These are phyloP conservation scores for Metacarcinus magister DNA, from an alignment of 2,888 invertebrate genomes.

Conservation along the genomic window DNA sequence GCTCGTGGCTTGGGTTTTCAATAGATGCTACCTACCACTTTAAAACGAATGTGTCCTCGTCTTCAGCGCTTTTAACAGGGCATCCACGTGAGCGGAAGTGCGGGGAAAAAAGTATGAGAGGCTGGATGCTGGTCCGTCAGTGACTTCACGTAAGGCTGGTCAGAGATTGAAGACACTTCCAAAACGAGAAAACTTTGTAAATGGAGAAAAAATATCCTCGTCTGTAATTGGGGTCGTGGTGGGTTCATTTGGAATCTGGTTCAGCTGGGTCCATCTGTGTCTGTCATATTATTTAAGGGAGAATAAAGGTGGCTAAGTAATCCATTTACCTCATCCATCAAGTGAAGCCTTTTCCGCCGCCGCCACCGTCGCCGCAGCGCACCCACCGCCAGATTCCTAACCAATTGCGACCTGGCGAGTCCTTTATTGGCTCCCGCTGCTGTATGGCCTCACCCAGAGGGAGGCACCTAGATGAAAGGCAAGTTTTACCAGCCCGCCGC, in stretches of 20 bases:
- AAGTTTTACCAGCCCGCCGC: not conserved
- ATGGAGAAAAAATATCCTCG: not conserved
- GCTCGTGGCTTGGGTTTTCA: not conserved
- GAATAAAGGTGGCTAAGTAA: not conserved
- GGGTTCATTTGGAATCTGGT: not conserved
- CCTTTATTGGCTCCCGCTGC: constrained; percentile 42
- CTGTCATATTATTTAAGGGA: not conserved
- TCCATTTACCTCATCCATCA: constrained; percentile 37
- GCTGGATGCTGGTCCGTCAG: not conserved
- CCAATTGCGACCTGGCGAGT: constrained; percentile 49
- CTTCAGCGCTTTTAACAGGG: not conserved
- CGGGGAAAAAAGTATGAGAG: not conserved
- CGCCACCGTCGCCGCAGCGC: not conserved
- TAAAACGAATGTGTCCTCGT: not conserved
- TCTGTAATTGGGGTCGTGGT: not conserved
- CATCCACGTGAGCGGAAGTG: not conserved
- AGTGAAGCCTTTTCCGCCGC: not conserved
- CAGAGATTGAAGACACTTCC: not conserved
- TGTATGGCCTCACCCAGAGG: constrained; percentile 30
- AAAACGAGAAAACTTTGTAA: not conserved
- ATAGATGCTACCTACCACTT: not conserved
- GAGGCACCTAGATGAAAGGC: constrained; percentile 19
- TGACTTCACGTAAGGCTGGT: not conserved
- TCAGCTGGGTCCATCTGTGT: not conserved
- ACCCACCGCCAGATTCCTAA: constrained; percentile 20